Base-by-base conservation (phyloP, 2,797 vertebrate genomes). In the Sciaenops ocellatus region DNA sequence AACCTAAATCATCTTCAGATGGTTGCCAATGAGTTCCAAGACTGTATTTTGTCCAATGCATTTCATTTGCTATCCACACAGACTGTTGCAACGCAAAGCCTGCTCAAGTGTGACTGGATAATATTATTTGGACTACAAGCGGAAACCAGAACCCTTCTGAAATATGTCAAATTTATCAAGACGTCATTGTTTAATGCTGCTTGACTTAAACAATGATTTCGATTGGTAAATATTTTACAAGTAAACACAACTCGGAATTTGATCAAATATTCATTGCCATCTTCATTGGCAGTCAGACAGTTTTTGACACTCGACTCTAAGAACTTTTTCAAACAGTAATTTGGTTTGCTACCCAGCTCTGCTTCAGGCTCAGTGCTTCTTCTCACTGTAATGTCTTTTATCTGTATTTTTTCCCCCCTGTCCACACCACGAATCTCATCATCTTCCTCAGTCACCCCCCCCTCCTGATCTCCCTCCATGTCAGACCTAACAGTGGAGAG, bases 401-500 rank as follows among this genome's bases (percentile, higher is more conserved):
- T 54, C 30, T 82, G 28, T 48, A 44, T 16, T 1, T 30, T 28
- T 24, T 28, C 26, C 13, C 57, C n/a, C 26, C n/a, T 30, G 20
- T 41, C 10, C 28, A 52, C 44, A 62, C 18, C 56, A 54, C 7
- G 12, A 56, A 59, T 71, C 73, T 64, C 54, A 67, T 73, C 48
- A 30, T 65, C 48, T 63, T 20, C 5, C 56, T 24, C 66, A 20
- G 11, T 24, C 12, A 2, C 20, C 68, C 30, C 46, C 24, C 6
- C 34, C 55, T 28, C 63, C 34, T 9, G 22, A 62, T 68, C 55
- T 67, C 51, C 76, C 64, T 73, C 65, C 76, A 69, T 63, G 67
- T 85, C 86, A 74, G 61, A 38, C 79, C 76, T 62, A 71, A 81
- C 74, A 41, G 81, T 63, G 73, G 24, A 71, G 82, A 85, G 61